Conservation (phyloP, 2,888 invertebrate species). For the Microctonus brassicae region DNA sequence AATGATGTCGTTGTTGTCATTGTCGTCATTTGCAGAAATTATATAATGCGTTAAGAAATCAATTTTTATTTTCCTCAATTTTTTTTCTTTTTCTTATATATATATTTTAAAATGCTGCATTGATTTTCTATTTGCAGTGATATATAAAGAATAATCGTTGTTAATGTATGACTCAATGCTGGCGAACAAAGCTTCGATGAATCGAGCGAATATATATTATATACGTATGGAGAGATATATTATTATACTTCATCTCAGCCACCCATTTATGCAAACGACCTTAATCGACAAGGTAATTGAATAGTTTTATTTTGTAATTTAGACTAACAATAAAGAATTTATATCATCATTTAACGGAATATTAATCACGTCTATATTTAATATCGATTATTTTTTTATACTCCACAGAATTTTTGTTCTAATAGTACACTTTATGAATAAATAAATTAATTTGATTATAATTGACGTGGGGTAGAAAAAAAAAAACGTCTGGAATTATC, state of each 20-base stretch:
- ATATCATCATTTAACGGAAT: no score
- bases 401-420: no score
- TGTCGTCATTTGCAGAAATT: conserved; percentile 13
- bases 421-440: no score
- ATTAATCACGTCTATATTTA: no score
- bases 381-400: no score
- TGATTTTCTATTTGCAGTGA: conserved; percentile 9
- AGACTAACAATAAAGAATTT: not conserved
- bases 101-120: not conserved
- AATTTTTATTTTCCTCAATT: not conserved
- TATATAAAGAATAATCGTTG: conserved; percentile 22
- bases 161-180: not conserved
- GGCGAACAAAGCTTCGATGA: conserved; percentile 29
- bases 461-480: no score
- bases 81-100: not conserved
- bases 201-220: conserved; percentile 25
- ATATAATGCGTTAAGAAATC: no score
- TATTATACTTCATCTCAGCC: not conserved
- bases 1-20: no score
- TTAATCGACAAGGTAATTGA: not conserved
- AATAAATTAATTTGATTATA: no score
- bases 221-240: not conserved
- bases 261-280: not conserved
- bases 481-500: no score
- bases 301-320: not conserved